Conservation (phyloP, 2,797 vertebrate species). For the Enteromius mattozi region DNA sequence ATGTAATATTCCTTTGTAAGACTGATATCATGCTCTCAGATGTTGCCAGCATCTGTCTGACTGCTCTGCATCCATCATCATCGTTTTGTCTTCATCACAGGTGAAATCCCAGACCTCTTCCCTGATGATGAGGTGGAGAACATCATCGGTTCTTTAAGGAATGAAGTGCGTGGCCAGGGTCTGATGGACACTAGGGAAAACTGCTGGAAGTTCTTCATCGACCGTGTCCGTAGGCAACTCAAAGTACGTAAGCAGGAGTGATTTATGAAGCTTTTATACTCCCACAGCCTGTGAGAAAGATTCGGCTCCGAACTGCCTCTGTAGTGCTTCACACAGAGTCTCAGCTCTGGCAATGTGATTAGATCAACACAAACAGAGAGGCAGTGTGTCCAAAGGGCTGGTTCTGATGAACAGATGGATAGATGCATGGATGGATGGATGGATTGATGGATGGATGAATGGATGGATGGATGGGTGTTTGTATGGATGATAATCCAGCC, state of each 20-base stretch:
- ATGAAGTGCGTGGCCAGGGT: slow-evolving; percentile 85
- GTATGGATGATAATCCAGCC: too few relatives aligned
- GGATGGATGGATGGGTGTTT: too few relatives aligned
- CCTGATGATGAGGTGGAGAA: slow-evolving; percentile 90
- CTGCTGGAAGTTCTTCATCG: slow-evolving; percentile 96
- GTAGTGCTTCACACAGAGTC: background rate
- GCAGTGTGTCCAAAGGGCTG: background rate
- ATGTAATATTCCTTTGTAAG: too few relatives aligned
- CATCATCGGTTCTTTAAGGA: slow-evolving; percentile 84
- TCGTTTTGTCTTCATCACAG: slow-evolving; percentile 66
- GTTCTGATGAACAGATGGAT: background rate
- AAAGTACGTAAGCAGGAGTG: slow-evolving; percentile 79
- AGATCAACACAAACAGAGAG: slow-evolving; percentile 26
- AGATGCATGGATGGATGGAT: background rate
- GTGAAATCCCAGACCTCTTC: slow-evolving; percentile 94
- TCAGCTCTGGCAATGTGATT: background rate
- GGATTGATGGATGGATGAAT: fast-evolving
- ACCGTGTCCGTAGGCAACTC: slow-evolving; percentile 85
- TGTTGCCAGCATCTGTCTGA: background rate
- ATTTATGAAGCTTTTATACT: slow-evolving; percentile 12
- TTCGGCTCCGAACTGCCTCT: background rate
- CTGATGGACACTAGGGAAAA: slow-evolving; percentile 87
- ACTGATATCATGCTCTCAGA: background rate
- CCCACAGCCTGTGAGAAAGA: slow-evolving; percentile 24
- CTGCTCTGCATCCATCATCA: background rate